Base-by-base conservation (phyloP, 1,140 invertebrate genomes). In the Papilio helenus region DNA sequence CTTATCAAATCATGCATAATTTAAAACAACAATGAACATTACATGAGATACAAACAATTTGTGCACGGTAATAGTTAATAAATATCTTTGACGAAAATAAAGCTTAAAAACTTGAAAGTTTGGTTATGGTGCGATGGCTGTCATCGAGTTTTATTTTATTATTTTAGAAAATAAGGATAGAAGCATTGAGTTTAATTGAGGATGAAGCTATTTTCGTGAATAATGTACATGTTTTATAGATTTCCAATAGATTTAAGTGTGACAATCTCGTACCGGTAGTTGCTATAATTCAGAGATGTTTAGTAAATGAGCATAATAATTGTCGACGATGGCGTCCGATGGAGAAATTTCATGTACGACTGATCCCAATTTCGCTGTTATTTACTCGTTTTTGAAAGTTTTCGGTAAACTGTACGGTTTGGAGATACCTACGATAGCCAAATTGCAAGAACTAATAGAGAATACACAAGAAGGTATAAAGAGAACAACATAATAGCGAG, bases 291-390 rank as follows among this genome's bases (percentile, higher is more conserved):
- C 88, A 92, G 87, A 86, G 85, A 92, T 90, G 92, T 89, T 88
- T 87, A 88, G 88, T 92, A 89, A 88, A 92, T 91, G 89, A 88
- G 87, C 86, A 89, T 88, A 88, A 85, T 90, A 89, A 93, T 88
- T 91, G 89, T 88, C 89, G 93, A 96, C 97, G 96, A 97, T 97
- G 97, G 97, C 97, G 97, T 96, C 97, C 92, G 97, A 97, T 95
- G 96, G 96, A 95, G 97, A 97, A 96, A 96, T 96, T 95, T 97
- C 96, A 90, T 98, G 98, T 96, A 96, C 97, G 95, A 97, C 97
- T 96, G 98, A 99, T 96, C 98, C 98, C 90, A 98, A 99, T 97
- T 99, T 99, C 95, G 98, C 98, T 87, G 97, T 98, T 93, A 98
- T 99, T 94, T 99, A 98, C 95, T 98, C 98, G 80, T 99, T 99